Percentiles rank a stretch among this genome's conserved stretches.
Conservation (phyloP, 1,140 invertebrate genomes). For the Zaprionus camerounensis region DNA sequence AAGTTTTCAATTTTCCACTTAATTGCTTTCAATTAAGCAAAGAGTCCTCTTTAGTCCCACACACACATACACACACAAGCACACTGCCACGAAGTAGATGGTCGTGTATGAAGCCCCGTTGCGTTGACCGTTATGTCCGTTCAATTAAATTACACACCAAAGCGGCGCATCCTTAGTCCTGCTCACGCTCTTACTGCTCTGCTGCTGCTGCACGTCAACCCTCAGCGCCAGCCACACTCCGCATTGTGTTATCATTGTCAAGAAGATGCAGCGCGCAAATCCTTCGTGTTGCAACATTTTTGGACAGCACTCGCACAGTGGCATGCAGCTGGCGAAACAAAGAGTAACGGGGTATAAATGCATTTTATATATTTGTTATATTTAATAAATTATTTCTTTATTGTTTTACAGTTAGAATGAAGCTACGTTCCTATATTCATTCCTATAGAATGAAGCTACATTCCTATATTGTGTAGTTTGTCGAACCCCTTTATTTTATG, state of each 20-base stretch:
- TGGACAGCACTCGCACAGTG: conserved; percentile 33
- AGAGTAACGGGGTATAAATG: neutral
- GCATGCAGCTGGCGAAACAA: neutral
- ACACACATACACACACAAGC: conserved; percentile 20
- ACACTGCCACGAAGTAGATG: conserved; percentile 2
- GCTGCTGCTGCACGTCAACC: conserved; percentile 31
- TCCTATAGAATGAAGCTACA: too few species aligned
- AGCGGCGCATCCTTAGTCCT: conserved; percentile 57
- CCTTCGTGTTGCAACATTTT: conserved; percentile 47
- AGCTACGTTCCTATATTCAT: neutral
- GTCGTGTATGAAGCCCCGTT: conserved; percentile 34
- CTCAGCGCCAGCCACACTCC: conserved; percentile 46
- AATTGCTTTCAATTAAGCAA: conserved; percentile 84
- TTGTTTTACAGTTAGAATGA: too few species aligned
- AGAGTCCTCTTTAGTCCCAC: conserved; percentile 78
- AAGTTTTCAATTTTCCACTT: conserved; percentile 84
- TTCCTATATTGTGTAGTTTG: too few species aligned
- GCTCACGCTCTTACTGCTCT: neutral
- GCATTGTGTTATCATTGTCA: conserved; percentile 79
- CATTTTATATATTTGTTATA: neutral
- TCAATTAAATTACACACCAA: conserved; percentile 83
- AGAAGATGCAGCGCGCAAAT: conserved; percentile 58
- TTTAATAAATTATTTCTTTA: neutral
- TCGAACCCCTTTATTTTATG: neutral
- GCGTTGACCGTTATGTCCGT: conserved; percentile 76